phyloP scores from a whole-genome alignment of 2,888 invertebrate genomes.

The Nomada hirtipes region DNA sequence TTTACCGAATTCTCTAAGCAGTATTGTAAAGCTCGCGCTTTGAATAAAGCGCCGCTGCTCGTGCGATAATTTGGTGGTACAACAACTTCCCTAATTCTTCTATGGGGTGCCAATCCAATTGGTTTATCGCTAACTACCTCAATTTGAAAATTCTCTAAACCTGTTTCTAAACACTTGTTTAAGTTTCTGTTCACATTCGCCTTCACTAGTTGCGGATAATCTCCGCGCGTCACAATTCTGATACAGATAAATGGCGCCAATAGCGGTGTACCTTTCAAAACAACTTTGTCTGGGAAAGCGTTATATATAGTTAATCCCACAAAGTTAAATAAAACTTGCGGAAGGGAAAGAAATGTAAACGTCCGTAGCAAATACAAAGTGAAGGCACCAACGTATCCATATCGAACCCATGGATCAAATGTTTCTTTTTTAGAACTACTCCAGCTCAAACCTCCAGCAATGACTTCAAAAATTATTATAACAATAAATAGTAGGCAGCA shows the following conservation, averaged over 20 bases:
- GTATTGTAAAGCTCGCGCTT: slow-evolving; percentile 97
- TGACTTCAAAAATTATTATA: slow-evolving; percentile 89
- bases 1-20: slow-evolving; percentile 97
- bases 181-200: slow-evolving; percentile 94
- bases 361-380: slow-evolving; percentile 92
- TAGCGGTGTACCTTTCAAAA: slow-evolving; percentile 94
- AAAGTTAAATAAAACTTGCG: slow-evolving; percentile 95
- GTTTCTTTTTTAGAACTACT: slow-evolving; percentile 83
- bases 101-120: slow-evolving; percentile 90
- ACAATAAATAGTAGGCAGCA: slow-evolving; percentile 90
- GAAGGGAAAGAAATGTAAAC: slow-evolving; percentile 93
- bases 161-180: slow-evolving; percentile 94
- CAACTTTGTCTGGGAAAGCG: slow-evolving; percentile 96
- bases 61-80: slow-evolving; percentile 95
- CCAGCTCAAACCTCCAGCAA: slow-evolving; percentile 79
- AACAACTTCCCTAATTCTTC: slow-evolving; percentile 94
- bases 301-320: slow-evolving; percentile 95
- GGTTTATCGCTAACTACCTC: slow-evolving; percentile 98
- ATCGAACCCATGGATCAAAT: slow-evolving; percentile 92
- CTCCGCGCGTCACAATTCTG: slow-evolving; percentile 96
- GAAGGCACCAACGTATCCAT: slow-evolving; percentile 91
- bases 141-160: slow-evolving; percentile 97
- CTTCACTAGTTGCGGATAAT: slow-evolving; percentile 95
- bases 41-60: slow-evolving; percentile 96
- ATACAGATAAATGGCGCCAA: slow-evolving; percentile 97